Base-by-base conservation (phyloP, 1,140 invertebrate species). In the Drosophila repletoides region DNA sequence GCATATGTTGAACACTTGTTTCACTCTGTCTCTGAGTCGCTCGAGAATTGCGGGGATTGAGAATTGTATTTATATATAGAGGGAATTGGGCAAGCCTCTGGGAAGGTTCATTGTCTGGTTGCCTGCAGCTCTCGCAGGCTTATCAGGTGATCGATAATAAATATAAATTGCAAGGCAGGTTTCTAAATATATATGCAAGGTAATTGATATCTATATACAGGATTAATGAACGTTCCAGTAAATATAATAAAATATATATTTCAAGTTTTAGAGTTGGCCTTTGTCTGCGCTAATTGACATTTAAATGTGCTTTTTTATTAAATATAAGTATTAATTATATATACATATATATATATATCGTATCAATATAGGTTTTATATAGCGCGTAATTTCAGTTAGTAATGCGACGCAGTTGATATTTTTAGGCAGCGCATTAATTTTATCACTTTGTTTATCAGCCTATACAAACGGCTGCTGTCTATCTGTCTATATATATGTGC, bases 401-500 rank as follows among this genome's bases (percentile, higher is more conserved):
- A 77, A 67, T 74, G 70, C 77, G 68, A 49, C 76, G 76, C 72
- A 83, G 31, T 72, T 68, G 21, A 24, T 52, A 63, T 67, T 69
- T 68, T 76, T 64, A 51, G 72, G 56, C 40, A 55, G 52, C 76
- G 72, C 77, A 83, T 76, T 69, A 41, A 53, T 81, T 81, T 81
- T 81, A 81, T 83, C 76, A 80, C 76, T 76, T 76, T 81, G 72
- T 83, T 80, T 80, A 83, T 83, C 61, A 72, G 19, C 51, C 43
- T 29, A 10, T 48, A 40, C 26, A 12, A 15, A 29, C 9, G 46
- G 34, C 58, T 58, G 33, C 33, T 29, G 43, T 59, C 33, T 63
- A 28, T 24, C 14, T 48, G 9, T 33, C 29, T 19, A 31, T 33
- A 1, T 31, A 14, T 22, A 4, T 9, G n/a, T 17, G 7, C n/a